phyloP scores from a whole-genome alignment of 2,888 invertebrate genomes.

The Coenonympha arcania region DNA sequence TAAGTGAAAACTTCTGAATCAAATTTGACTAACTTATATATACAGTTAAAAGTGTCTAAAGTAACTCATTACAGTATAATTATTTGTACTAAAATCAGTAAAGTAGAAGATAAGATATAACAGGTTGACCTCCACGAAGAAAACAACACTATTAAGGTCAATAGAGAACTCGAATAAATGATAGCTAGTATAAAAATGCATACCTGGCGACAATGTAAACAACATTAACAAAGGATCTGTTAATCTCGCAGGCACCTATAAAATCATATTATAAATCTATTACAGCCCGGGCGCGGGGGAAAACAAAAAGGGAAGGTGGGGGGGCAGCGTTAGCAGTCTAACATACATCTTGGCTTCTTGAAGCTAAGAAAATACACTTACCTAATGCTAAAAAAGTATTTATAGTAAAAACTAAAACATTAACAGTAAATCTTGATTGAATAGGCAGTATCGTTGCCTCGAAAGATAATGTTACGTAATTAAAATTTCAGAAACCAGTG shows the following conservation, averaged over 20 bases:
- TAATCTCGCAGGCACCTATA: constrained; percentile 72
- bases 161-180: background rate
- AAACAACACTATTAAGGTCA: background rate
- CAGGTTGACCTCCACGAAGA: background rate
- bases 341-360: constrained; percentile 72
- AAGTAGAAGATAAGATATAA: background rate
- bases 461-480: constrained; percentile 11
- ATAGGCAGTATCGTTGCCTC: constrained; percentile 65
- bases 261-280: constrained; percentile 69
- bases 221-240: constrained; percentile 71
- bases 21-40: background rate
- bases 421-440: constrained; percentile 45
- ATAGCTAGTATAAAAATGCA: constrained; percentile 43
- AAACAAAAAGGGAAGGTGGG: constrained; percentile 59
- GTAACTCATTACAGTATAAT: background rate
- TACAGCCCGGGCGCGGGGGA: constrained; percentile 66
- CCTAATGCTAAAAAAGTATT: constrained; percentile 63
- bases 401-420: constrained; percentile 57
- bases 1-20: background rate
- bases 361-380: constrained; percentile 75
- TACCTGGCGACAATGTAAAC: constrained; percentile 76
- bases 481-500: background rate
- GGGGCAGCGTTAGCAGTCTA: constrained; percentile 72
- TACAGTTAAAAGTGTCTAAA: background rate
- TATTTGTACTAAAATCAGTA: background rate